These are phyloP conservation scores for Argyra leucocephala DNA, from an alignment of 2,888 invertebrate species.

Conservation along the genomic window DNA sequence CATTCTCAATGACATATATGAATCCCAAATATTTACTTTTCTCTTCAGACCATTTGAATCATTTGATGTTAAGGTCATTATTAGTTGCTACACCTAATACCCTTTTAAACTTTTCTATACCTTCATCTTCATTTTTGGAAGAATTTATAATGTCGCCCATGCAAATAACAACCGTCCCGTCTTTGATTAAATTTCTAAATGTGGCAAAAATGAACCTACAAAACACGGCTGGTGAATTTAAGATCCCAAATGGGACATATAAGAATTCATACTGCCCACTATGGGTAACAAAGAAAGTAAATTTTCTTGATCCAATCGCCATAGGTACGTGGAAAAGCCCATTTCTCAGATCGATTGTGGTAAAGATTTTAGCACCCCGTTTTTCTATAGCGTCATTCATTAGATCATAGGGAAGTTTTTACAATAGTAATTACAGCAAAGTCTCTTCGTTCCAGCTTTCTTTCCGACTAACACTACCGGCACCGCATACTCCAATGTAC, in stretches of 20 bases:
- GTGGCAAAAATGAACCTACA: conserved; percentile 23
- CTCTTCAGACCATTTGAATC: conserved; percentile 24
- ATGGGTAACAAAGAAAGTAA: conserved; percentile 29
- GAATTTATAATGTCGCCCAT: conserved; percentile 28
- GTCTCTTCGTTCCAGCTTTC: too few species aligned
- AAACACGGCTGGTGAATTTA: conserved; percentile 27
- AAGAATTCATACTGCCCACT: conserved; percentile 28
- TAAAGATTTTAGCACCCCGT: conserved; percentile 26
- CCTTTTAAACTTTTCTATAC: conserved; percentile 29
- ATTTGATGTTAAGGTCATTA: conserved; percentile 16
- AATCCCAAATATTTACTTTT: too few species aligned
- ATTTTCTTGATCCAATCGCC: conserved; percentile 21
- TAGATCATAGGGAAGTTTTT: too few species aligned
- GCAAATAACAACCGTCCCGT: conserved; percentile 23
- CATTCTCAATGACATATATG: too few species aligned
- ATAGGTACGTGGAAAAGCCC: conserved; percentile 33
- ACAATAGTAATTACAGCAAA: too few species aligned
- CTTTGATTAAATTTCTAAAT: conserved; percentile 16
- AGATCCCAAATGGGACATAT: conserved; percentile 34
- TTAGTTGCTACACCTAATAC: conserved; percentile 20
- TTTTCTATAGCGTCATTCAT: too few species aligned
- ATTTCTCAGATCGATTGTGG: conserved; percentile 28
- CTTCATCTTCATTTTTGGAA: conserved; percentile 17
- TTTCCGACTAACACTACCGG: too few species aligned
- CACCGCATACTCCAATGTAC: too few species aligned